These are phyloP conservation scores for Drosophila sproati DNA, from an alignment of 1,140 invertebrate genomes.

Conservation along the genomic window DNA sequence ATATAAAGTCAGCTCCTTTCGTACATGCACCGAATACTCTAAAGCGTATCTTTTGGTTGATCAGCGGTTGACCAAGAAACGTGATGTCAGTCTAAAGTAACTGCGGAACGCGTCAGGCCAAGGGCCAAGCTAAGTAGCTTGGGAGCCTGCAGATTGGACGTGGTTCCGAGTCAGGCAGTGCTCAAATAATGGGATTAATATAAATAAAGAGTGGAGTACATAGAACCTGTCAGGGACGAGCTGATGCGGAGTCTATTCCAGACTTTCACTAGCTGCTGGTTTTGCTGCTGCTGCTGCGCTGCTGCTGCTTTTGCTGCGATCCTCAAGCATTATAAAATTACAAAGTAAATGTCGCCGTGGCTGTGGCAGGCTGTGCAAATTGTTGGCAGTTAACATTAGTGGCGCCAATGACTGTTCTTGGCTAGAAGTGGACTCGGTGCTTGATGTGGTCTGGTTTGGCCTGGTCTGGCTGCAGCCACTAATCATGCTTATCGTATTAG, in stretches of 20 bases:
- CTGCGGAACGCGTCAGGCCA: slow-evolving; percentile 19
- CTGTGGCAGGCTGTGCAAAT: slow-evolving; percentile 65
- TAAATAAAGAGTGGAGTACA: background rate
- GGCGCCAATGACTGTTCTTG: slow-evolving; percentile 59
- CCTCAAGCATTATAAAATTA: slow-evolving; percentile 65
- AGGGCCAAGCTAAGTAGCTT: slow-evolving; percentile 15
- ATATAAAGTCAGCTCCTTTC: background rate
- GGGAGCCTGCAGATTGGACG: background rate
- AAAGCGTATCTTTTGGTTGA: background rate
- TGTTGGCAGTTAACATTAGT: slow-evolving; percentile 58
- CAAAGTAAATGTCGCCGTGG: slow-evolving; percentile 72
- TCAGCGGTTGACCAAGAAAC: background rate
- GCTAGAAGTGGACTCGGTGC: background rate
- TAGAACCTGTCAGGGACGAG: slow-evolving; percentile 6
- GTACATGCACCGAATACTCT: background rate
- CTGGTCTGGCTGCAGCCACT: slow-evolving; percentile 50
- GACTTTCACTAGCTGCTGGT: slow-evolving; percentile 61
- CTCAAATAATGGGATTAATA: slow-evolving; percentile 21
- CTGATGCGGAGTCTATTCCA: slow-evolving; percentile 47
- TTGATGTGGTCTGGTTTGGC: slow-evolving; percentile 17
- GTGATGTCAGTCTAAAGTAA: slow-evolving; percentile 10
- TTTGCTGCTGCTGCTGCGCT: background rate
- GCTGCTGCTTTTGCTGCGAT: background rate
- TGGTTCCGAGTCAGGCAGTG: slow-evolving; percentile 7
- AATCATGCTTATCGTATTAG: slow-evolving; percentile 83